Conservation (phyloP, 2,888 invertebrate species). For the Volucella inflata region DNA sequence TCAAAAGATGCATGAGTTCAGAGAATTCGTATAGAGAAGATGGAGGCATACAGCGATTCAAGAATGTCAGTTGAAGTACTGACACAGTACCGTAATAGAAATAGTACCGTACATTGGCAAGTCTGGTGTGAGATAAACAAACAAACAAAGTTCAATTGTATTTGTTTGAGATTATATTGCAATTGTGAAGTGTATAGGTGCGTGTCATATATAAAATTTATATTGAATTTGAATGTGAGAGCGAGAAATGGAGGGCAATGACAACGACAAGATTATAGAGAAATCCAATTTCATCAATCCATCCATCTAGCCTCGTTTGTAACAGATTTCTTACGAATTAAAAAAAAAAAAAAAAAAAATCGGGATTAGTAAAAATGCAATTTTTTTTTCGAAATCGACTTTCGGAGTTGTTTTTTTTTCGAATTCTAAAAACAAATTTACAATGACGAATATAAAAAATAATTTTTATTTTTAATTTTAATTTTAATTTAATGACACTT, state of each 20-base stretch:
- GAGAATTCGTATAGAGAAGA: no score
- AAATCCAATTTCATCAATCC: constrained; percentile 40
- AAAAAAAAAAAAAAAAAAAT: no score
- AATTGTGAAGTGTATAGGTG: constrained; percentile 35
- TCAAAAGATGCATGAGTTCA: no score
- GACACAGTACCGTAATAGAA: no score
- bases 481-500: constrained; percentile 26
- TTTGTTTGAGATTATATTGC: constrained; percentile 63
- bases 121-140: constrained; percentile 48
- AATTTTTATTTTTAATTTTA: background rate
- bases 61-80: no score
- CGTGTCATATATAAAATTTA: constrained; percentile 39
- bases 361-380: no score
- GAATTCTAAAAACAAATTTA: background rate
- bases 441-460: background rate
- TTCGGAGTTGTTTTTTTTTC: no score
- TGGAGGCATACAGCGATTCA: no score
- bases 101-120: background rate
- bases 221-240: constrained; percentile 18
- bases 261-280: constrained; percentile 8
- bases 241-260: constrained; percentile 4
- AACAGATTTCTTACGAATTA: no score
- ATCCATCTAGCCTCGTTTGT: constrained; percentile 11
- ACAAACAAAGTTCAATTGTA: constrained; percentile 60
- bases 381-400: no score